A percentile compares a stretch with the other conserved stretches of the same genome.
These are phyloP conservation scores for Xestobium rufovillosum DNA, from an alignment of 2,888 invertebrate genomes.

Conservation along the genomic window DNA sequence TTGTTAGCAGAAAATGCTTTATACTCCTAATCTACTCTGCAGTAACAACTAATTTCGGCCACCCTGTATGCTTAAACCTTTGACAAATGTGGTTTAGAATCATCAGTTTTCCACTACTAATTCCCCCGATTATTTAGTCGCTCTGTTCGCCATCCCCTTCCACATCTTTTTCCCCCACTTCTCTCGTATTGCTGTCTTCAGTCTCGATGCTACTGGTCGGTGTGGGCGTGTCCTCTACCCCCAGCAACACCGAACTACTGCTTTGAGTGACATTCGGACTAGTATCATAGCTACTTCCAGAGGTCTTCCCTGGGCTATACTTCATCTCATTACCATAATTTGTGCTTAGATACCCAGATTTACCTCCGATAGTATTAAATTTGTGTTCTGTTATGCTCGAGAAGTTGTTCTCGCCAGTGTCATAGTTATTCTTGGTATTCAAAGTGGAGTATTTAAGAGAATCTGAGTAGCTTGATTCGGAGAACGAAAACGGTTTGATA, in stretches of 20 bases:
- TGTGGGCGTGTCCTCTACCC: conserved; percentile 47
- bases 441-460: conserved; percentile 31
- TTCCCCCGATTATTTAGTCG: conserved; percentile 44
- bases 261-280: conserved; percentile 32
- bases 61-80: too few relatives aligned
- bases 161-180: conserved; percentile 49
- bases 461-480: conserved; percentile 18
- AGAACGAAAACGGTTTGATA: conserved; percentile 34
- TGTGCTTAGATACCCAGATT: conserved; percentile 33
- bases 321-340: conserved; percentile 33
- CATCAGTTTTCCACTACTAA: too few relatives aligned
- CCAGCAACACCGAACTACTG: conserved; percentile 28
- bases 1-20: too few relatives aligned
- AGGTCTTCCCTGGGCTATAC: conserved; percentile 30
- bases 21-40: too few relatives aligned
- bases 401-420: conserved; percentile 25
- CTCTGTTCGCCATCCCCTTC: conserved; percentile 54
- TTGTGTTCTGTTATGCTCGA: conserved; percentile 24
- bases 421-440: conserved; percentile 29
- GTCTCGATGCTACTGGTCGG: conserved; percentile 54
- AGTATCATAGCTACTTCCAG: conserved; percentile 29
- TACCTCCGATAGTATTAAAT: conserved; percentile 34
- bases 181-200: conserved; percentile 49
- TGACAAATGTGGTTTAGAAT: too few relatives aligned
- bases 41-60: too few relatives aligned